A percentile compares a stretch with the other conserved stretches of the same genome.
phyloP scores from a whole-genome alignment of 2,797 vertebrate species.

The Mastacembelus armatus region DNA sequence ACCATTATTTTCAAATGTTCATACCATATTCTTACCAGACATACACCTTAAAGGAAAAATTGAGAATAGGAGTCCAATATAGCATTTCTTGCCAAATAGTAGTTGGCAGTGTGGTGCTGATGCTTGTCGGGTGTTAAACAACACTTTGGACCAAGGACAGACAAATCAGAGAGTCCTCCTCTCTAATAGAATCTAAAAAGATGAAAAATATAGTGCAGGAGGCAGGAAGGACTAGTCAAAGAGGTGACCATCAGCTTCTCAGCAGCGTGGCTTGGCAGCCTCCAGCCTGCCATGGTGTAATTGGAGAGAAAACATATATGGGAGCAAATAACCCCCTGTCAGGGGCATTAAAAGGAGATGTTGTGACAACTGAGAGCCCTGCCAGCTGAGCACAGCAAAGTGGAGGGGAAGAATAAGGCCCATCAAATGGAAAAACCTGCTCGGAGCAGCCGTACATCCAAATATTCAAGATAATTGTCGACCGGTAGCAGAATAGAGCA shows the following conservation, averaged over 20 bases:
- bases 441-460: constrained; percentile 72
- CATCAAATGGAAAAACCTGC: constrained; percentile 81
- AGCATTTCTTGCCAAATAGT: constrained; percentile 60
- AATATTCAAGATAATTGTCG: constrained; percentile 84
- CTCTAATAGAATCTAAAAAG: constrained; percentile 85
- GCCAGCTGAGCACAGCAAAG: constrained; percentile 80
- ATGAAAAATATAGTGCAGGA: constrained; percentile 87
- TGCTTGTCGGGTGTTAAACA: constrained; percentile 86
- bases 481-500: constrained; percentile 59
- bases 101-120: constrained; percentile 70
- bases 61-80: constrained; percentile 55
- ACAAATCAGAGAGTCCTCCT: constrained; percentile 85
- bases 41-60: constrained; percentile 47
- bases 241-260: constrained; percentile 86
- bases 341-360: constrained; percentile 88
- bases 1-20: constrained; percentile 34
- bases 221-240: constrained; percentile 86
- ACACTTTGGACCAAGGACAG: constrained; percentile 86
- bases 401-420: constrained; percentile 83
- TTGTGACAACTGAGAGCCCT: constrained; percentile 82
- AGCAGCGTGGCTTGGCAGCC: constrained; percentile 76
- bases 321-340: constrained; percentile 90
- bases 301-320: constrained; percentile 91
- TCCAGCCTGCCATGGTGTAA: constrained; percentile 85
- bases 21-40: constrained; percentile 20